These are phyloP conservation scores for Andinoacara biseriatus DNA, from an alignment of 2,113 vertebrate species.

Conservation along the genomic window DNA sequence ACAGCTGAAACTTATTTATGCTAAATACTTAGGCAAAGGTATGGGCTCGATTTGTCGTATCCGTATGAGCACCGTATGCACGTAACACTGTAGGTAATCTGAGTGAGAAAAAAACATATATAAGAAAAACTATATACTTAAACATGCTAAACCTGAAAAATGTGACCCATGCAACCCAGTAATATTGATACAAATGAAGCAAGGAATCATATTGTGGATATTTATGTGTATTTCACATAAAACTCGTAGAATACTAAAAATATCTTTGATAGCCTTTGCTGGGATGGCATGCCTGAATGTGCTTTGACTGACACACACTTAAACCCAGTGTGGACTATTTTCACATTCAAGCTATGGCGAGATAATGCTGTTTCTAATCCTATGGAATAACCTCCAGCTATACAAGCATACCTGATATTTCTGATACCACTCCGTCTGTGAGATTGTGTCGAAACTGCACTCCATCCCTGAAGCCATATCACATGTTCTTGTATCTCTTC, in stretches of 20 bases:
- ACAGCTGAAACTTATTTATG: constrained; percentile 29
- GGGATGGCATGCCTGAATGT: constrained; percentile 17
- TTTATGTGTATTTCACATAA: constrained; percentile 16
- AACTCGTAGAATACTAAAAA: constrained; percentile 7
- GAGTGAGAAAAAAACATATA: neutral
- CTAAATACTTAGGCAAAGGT: constrained; percentile 27
- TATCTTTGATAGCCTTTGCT: constrained; percentile 37
- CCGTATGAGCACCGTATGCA: constrained; percentile 2
- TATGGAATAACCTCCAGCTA: constrained; percentile 65
- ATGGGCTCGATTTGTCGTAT: constrained; percentile 28
- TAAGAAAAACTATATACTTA: neutral
- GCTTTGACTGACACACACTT: constrained; percentile 57
- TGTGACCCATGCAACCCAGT: neutral
- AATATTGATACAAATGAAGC: constrained; percentile 1
- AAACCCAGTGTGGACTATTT: constrained; percentile 49
- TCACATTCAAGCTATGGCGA: constrained; percentile 58
- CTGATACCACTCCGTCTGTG: constrained; percentile 55
- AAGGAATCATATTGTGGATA: neutral
- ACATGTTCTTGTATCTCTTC: constrained; percentile 71
- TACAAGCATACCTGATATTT: constrained; percentile 73
- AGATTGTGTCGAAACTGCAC: constrained; percentile 69
- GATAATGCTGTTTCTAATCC: constrained; percentile 73
- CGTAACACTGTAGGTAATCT: constrained; percentile 38
- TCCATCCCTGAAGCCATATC: constrained; percentile 66
- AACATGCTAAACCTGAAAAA: constrained; percentile 2